A percentile compares a stretch with the other conserved stretches of the same genome.
Evolutionary conservation across 2,113 vertebrate species (phyloP).

Genomic region (Emydura subglobosa): DNA sequence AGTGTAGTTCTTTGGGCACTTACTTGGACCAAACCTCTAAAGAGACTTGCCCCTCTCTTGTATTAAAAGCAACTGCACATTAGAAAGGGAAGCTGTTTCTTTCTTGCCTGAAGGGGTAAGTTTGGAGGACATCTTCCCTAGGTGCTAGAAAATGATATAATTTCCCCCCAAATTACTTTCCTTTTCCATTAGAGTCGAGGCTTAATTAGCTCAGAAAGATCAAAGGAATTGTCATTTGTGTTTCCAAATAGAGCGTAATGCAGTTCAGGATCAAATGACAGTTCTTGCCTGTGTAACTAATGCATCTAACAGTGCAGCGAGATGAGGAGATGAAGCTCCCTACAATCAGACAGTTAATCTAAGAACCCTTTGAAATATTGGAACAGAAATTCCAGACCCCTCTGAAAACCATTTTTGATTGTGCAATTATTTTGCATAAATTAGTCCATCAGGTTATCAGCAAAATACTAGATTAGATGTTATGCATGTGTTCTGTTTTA

Average conservation of each 20-base stretch:
- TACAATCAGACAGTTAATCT: constrained; percentile 11
- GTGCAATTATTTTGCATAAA: neutral
- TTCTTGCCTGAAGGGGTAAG: neutral
- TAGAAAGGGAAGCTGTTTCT: neutral
- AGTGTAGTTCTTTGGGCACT: neutral
- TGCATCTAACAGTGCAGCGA: neutral
- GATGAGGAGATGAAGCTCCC: neutral
- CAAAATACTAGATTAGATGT: neutral
- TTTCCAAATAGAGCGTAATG: neutral
- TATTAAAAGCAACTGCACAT: neutral
- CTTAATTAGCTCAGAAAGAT: neutral
- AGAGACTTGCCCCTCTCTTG: neutral
- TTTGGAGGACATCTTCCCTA: neutral
- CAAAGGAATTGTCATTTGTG: neutral
- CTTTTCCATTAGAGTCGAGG: neutral
- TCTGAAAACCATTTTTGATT: neutral
- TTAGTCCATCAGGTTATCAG: neutral
- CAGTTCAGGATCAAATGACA: fast-evolving
- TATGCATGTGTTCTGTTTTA: neutral
- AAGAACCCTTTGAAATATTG: neutral
- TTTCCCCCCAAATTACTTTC: neutral
- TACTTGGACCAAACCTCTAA: neutral
- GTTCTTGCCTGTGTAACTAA: neutral
- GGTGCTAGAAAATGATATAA: neutral
- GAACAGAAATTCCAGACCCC: neutral